Conservation (phyloP, 2,113 vertebrate genomes). For the Chaenocephalus aceratus region DNA sequence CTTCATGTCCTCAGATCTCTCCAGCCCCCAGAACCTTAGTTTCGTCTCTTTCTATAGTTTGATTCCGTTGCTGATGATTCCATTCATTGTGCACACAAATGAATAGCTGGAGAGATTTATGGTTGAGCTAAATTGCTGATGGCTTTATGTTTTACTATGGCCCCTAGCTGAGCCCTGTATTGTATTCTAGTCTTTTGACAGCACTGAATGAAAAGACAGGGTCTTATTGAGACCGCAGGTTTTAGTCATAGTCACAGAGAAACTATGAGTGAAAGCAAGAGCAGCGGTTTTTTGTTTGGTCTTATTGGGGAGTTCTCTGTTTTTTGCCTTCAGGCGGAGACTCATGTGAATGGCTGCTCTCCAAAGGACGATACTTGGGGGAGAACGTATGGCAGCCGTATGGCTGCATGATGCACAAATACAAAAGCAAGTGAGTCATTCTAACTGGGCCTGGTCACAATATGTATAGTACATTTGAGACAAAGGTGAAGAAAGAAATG, state of each 20-base stretch:
- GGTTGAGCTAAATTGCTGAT: conserved; percentile 47
- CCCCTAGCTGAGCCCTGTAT: conserved; percentile 38
- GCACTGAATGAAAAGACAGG: conserved; percentile 48
- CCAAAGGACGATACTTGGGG: conserved; percentile 95
- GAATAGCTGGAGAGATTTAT: conserved; percentile 51
- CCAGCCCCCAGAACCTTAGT: conserved; percentile 34
- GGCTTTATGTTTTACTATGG: conserved; percentile 48
- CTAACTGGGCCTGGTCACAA: neutral
- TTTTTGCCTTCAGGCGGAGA: conserved; percentile 87
- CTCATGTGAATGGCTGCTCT: conserved; percentile 95
- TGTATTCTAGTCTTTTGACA: conserved; percentile 46
- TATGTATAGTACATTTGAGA: neutral
- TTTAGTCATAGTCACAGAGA: conserved; percentile 22
- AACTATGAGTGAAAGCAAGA: conserved; percentile 24
- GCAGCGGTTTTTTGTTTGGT: conserved; percentile 11
- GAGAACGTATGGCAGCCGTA: conserved; percentile 97
- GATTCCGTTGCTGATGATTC: conserved; percentile 55
- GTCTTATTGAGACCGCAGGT: conserved; percentile 35
- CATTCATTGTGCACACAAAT: conserved; percentile 59
- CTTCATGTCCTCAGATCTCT: conserved; percentile 23
- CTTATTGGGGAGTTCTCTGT: conserved; percentile 49
- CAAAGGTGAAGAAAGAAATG: neutral
- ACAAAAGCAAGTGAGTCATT: conserved; percentile 91
- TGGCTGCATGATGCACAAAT: conserved; percentile 99
- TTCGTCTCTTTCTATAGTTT: conserved; percentile 23